phyloP scores from a whole-genome alignment of 2,113 vertebrate species.

The Solea senegalensis region DNA sequence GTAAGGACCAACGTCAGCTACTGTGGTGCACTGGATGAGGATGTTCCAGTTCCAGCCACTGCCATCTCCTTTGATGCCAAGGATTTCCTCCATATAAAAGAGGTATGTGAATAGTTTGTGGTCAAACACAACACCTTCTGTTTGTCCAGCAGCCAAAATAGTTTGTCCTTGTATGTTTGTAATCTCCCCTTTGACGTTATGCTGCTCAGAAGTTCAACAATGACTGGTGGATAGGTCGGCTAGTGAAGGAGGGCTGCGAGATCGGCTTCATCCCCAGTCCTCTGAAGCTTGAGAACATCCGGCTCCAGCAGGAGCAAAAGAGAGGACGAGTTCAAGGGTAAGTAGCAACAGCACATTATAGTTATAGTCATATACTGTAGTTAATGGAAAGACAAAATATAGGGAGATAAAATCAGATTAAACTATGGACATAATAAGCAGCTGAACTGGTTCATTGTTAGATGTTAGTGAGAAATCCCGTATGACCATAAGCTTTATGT shows the following conservation, averaged over 20 bases:
- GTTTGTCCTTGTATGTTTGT: not conserved
- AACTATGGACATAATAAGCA: no score
- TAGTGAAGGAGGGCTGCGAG: conserved; percentile 99
- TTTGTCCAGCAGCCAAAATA: not conserved
- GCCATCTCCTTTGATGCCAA: conserved; percentile 98
- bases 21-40: conserved; percentile 96
- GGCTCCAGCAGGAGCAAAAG: conserved; percentile 97
- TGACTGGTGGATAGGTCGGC: conserved; percentile 98
- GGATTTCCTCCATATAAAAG: conserved; percentile 99
- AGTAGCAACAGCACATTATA: conserved; percentile 44
- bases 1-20: conserved; percentile 98
- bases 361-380: no score
- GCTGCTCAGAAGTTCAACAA: conserved; percentile 94
- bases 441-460: no score
- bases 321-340: conserved; percentile 97
- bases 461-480: no score
- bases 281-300: conserved; percentile 93
- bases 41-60: conserved; percentile 97
- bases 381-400: no score
- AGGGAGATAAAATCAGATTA: no score
- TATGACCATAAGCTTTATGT: no score
- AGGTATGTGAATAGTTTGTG: conserved; percentile 78
- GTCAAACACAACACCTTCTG: not conserved
- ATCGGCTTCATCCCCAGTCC: conserved; percentile 99
- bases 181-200: not conserved